phyloP scores from a whole-genome alignment of 2,113 vertebrate species.

The Protomyctophum bolini region DNA sequence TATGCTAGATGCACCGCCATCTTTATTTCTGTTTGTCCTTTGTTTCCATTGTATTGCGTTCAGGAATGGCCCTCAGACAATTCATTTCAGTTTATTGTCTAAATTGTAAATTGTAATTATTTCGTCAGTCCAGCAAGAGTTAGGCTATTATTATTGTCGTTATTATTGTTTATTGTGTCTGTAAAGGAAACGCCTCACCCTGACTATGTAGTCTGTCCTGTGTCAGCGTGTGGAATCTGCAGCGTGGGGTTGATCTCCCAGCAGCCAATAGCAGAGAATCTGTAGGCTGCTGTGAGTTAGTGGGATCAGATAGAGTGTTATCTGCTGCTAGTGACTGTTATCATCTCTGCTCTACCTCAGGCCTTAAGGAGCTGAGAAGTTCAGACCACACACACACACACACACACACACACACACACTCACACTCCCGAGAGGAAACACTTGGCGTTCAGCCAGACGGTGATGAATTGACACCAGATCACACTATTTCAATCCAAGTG shows the following conservation, averaged over 20 bases:
- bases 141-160: conserved; percentile 58
- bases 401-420: too few relatives aligned
- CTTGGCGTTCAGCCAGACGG: conserved; percentile 12
- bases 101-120: not conserved
- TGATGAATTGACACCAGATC: conserved; percentile 3
- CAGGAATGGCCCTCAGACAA: too few relatives aligned
- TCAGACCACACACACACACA: conserved; percentile 60
- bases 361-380: conserved; percentile 30
- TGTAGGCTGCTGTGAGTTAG: conserved; percentile 56
- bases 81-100: too few relatives aligned
- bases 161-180: conserved; percentile 52
- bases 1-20: conserved; percentile 5
- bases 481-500: not conserved
- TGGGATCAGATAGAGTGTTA: conserved; percentile 63
- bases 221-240: conserved; percentile 49
- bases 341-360: conserved; percentile 63
- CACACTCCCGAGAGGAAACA: conserved; percentile 24
- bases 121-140: conserved; percentile 57
- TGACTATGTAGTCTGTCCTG: conserved; percentile 19
- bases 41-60: conserved; percentile 3
- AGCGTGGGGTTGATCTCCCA: conserved; percentile 61
- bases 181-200: conserved; percentile 48
- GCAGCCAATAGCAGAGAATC: conserved; percentile 43
- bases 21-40: conserved; percentile 69
- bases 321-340: conserved; percentile 60